phyloP scores from a whole-genome alignment of 2,113 vertebrate genomes.

The Psettodes erumei region DNA sequence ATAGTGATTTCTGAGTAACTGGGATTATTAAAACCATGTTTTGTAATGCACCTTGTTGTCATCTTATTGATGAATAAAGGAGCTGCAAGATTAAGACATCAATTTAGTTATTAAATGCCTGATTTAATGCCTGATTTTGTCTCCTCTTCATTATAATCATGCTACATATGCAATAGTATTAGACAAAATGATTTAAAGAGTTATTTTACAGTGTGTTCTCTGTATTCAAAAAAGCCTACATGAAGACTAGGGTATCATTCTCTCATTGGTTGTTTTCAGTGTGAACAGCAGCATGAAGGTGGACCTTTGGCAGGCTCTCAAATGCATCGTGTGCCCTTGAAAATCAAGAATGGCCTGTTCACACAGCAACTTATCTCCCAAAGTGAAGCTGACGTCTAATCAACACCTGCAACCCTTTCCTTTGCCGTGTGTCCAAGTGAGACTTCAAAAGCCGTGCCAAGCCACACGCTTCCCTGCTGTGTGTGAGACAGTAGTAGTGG shows the following conservation, averaged over 20 bases:
- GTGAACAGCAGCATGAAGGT: conserved; percentile 53
- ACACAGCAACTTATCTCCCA: conserved; percentile 77
- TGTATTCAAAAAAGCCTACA: conserved; percentile 13
- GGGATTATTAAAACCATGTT: conserved; percentile 17
- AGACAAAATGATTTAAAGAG: conserved; percentile 34
- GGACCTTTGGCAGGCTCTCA: conserved; percentile 73
- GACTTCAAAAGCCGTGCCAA: conserved; percentile 82
- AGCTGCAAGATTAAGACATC: conserved; percentile 46
- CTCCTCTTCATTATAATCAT: background rate
- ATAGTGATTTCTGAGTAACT: background rate
- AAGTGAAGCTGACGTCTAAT: conserved; percentile 84
- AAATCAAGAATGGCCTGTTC: conserved; percentile 79
- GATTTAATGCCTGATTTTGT: conserved; percentile 38
- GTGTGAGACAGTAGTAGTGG: conserved; percentile 44
- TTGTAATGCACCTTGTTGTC: conserved; percentile 9
- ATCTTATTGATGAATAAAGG: conserved; percentile 37
- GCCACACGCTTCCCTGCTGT: conserved; percentile 62
- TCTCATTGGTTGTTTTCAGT: conserved; percentile 55
- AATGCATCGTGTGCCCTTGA: conserved; percentile 80
- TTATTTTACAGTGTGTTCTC: conserved; percentile 10
- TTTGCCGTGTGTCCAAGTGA: conserved; percentile 78
- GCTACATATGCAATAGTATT: conserved; percentile 16
- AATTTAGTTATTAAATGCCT: conserved; percentile 20
- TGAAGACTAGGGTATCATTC: conserved; percentile 35
- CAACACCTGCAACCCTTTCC: conserved; percentile 82